Evolutionary conservation across 2,113 vertebrate species (phyloP).

Genomic region (Agapornis roseicollis): DNA sequence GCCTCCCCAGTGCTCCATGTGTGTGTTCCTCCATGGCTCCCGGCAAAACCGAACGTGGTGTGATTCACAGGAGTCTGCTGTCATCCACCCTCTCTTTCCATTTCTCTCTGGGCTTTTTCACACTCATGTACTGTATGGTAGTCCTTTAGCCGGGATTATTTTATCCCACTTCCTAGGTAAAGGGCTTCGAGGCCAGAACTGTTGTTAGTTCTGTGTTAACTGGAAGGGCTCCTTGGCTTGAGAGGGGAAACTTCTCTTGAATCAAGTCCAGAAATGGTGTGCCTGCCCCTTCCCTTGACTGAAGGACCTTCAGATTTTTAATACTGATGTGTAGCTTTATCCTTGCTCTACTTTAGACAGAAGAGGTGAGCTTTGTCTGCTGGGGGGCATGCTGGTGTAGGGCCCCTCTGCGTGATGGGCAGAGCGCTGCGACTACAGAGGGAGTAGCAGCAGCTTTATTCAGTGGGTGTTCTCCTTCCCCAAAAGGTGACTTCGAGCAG

Average conservation of each 20-base stretch:
- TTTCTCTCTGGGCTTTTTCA: neutral
- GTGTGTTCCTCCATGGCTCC: neutral
- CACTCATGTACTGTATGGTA: fast-evolving
- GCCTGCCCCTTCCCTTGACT: conserved; percentile 9
- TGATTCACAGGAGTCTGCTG: neutral
- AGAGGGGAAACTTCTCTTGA: conserved; percentile 1
- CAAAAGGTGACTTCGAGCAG: neutral
- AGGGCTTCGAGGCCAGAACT: neutral
- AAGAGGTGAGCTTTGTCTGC: neutral
- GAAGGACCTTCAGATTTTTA: conserved; percentile 21
- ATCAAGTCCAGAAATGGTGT: neutral
- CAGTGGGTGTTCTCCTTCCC: neutral
- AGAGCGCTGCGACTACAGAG: neutral
- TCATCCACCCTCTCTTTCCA: neutral
- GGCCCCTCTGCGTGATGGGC: neutral
- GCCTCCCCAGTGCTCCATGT: fast-evolving
- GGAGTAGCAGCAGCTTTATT: neutral
- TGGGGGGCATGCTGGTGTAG: neutral
- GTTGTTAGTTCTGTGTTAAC: neutral
- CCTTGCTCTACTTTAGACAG: neutral
- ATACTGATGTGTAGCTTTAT: neutral
- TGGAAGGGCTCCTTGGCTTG: neutral
- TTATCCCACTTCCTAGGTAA: neutral
- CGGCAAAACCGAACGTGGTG: fast-evolving
- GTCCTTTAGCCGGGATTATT: neutral